Percentiles rank a stretch among this genome's conserved stretches.
Conservation (phyloP, 2,113 vertebrate species). For the Oplegnathus fasciatus region DNA sequence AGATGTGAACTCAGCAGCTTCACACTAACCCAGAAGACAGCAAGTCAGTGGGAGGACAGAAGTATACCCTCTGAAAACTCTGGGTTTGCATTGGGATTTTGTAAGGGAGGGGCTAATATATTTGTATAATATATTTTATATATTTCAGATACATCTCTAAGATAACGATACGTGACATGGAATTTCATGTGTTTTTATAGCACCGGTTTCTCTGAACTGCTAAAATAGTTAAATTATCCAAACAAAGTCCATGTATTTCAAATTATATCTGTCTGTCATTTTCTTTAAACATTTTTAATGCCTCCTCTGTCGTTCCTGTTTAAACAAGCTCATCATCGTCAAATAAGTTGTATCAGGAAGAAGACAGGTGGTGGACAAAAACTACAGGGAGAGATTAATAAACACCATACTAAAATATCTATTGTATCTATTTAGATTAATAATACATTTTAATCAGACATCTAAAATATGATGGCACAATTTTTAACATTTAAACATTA, state of each 20-base stretch:
- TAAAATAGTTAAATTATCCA: background rate
- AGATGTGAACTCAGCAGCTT: background rate
- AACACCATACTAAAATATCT: background rate
- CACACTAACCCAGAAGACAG: background rate
- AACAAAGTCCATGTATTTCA: background rate
- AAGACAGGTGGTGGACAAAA: too few relatives aligned
- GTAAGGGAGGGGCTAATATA: background rate
- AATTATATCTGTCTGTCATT: too few relatives aligned
- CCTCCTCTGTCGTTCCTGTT: too few relatives aligned
- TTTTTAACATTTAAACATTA: background rate
- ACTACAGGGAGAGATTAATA: background rate
- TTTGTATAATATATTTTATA: background rate
- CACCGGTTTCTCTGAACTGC: background rate
- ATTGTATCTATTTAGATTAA: background rate
- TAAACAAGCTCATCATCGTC: too few relatives aligned
- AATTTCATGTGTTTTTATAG: background rate
- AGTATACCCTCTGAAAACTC: background rate
- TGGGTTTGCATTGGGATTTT: slow-evolving; percentile 13
- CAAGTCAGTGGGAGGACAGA: background rate
- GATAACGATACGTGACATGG: background rate
- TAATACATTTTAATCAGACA: background rate
- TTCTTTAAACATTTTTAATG: too few relatives aligned
- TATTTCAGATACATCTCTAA: background rate
- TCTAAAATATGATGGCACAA: background rate
- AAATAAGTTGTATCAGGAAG: too few relatives aligned